Evolutionary conservation across 2,888 invertebrate species (phyloP), one percentile per base, ranked within the genome.

Genomic region (Sisyra terminalis): DNA sequence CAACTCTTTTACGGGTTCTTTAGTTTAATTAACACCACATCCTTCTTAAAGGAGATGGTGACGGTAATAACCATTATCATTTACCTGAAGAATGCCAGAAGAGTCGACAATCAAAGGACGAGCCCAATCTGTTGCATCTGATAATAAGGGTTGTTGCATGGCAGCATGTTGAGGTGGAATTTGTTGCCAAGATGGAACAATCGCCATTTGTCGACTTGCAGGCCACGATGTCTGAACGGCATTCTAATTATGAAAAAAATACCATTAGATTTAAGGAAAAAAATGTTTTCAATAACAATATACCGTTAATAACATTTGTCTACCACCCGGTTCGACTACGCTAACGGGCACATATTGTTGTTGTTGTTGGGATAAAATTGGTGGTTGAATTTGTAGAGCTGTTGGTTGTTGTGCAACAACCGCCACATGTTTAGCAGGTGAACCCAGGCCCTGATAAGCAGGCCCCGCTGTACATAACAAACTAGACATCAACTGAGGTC

Each of bases 291-390:
- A n/a, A n/a, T 36, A 11, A n/a, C 8, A 32, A 58, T 67, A 62
- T 63, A 75, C 75, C 37, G 82, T 78, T 31, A 84, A 64, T 46
- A 86, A 61, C 79, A 85, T 85, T 57, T 82, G 80, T 50, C 83
- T 70, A 16, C 82, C 83, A 48, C 77, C 76, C 50, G 86, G 88
- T 54, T 87, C 87, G 39, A 93, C 87, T 69, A 93, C 88, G 40
- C 92, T 92, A 42, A 93, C 92, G 29, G 93, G 90, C 51, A 78
- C 89, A 62, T 92, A 90, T 61, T 90, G 89, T 61, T 89, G 89
- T 55, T 85, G 84, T 29, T 73, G 67, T 58, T 78, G 89, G 57
- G 88, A 88, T 47, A 77, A 81, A 15, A 86, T 73, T 34, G 81
- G 79, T 5, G 85, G 82, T 51, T 86, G 77, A 50, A 87, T 77